These are phyloP conservation scores for Drosophila pseudoobscura DNA, from an alignment of 1,140 invertebrate species.

Conservation along the genomic window DNA sequence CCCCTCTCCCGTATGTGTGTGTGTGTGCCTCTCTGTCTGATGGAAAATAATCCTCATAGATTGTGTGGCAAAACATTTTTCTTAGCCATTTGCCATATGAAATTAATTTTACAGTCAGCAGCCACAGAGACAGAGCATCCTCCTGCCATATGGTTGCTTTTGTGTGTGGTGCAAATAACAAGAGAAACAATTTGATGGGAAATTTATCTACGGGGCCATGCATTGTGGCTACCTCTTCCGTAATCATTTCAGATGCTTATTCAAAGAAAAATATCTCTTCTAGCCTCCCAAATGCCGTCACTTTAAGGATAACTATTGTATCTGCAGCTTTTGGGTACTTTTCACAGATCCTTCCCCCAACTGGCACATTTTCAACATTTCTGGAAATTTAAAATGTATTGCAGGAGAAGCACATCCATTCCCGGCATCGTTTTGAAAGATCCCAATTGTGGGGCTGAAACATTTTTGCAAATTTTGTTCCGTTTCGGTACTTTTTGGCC, in stretches of 20 bases:
- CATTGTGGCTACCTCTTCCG: conserved; percentile 30
- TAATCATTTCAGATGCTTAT: no score
- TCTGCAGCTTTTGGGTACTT: no score
- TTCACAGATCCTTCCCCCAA: no score
- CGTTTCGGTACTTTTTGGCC: not conserved
- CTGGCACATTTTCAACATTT: no score
- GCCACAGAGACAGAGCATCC: conserved; percentile 9
- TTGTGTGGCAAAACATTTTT: conserved; percentile 53
- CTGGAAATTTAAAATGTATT: no score
- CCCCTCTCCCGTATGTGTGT: conserved; percentile 8
- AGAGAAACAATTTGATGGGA: conserved; percentile 36
- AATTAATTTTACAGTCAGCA: conserved; percentile 63
- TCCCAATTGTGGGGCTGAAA: conserved; percentile 5
- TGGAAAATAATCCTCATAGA: conserved; percentile 42
- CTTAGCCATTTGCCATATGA: conserved; percentile 64
- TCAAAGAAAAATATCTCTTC: no score
- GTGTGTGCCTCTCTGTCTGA: conserved; percentile 4
- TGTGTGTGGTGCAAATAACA: conserved; percentile 31
- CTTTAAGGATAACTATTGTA: no score
- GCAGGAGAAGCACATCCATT: not conserved
- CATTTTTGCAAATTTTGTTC: conserved; percentile 32
- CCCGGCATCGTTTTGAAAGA: not conserved
- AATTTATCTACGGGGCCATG: conserved; percentile 11
- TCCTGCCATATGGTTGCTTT: conserved; percentile 19
- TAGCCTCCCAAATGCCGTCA: no score